These are phyloP conservation scores for Caenorhabditis plicata DNA, from an alignment of 2,888 invertebrate genomes.

Conservation along the genomic window DNA sequence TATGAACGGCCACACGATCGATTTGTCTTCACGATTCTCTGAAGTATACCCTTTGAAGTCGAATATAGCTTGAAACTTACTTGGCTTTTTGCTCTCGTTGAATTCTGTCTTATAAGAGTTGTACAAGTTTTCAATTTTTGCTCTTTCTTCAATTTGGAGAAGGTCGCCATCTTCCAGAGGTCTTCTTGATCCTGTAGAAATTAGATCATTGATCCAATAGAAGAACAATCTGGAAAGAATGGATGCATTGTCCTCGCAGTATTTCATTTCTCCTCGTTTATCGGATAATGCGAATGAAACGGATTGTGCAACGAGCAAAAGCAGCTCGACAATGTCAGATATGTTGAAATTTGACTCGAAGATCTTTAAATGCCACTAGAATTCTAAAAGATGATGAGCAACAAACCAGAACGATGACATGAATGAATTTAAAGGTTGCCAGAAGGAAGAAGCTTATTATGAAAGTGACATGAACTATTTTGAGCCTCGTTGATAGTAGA, in stretches of 20 bases:
- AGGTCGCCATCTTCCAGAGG: slow-evolving; percentile 20
- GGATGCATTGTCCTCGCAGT: background rate
- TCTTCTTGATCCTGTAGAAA: slow-evolving; percentile 16
- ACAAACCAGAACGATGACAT: background rate
- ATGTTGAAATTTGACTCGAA: slow-evolving; percentile 15
- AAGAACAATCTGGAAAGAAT: slow-evolving; percentile 39
- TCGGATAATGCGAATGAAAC: slow-evolving; percentile 10
- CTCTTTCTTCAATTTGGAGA: slow-evolving; percentile 17
- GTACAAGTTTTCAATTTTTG: slow-evolving; percentile 21
- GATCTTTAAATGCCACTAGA: too few species aligned
- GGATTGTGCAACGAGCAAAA: slow-evolving; percentile 30
- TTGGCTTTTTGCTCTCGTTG: slow-evolving; percentile 6
- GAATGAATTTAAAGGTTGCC: background rate
- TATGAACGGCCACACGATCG: slow-evolving; percentile 45
- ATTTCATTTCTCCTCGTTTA: background rate
- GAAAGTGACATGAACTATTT: background rate
- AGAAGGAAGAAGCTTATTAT: background rate
- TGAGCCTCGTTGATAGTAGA: background rate
- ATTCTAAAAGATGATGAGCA: too few species aligned
- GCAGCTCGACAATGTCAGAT: slow-evolving; percentile 16
- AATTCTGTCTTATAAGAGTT: slow-evolving; percentile 18
- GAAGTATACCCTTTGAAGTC: background rate
- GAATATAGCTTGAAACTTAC: slow-evolving; percentile 3
- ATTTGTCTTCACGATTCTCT: slow-evolving; percentile 27
- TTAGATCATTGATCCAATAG: slow-evolving; percentile 30